phyloP scores from a whole-genome alignment of 92 coral and sea anemone genomes.

The Montipora capitata region DNA sequence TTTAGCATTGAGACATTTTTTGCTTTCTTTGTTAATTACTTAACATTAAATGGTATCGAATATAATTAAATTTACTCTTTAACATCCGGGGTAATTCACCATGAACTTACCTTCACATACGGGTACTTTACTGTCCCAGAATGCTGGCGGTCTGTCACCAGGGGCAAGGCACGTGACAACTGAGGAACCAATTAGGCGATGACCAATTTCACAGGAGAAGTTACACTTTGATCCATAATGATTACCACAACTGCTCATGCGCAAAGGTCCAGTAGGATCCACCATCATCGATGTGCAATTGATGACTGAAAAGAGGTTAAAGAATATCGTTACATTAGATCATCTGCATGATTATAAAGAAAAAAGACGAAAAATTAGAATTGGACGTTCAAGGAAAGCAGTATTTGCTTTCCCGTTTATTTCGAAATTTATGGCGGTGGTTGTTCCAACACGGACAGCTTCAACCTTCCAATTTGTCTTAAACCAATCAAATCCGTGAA shows the following conservation, averaged over 20 bases:
- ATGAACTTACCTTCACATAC: background rate
- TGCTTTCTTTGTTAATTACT: no score
- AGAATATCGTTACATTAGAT: background rate
- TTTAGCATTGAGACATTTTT: no score
- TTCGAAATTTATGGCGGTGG: background rate
- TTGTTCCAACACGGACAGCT: no score
- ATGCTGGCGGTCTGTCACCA: conserved; percentile 19
- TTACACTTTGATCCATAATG: conserved; percentile 38
- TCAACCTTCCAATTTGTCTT: no score
- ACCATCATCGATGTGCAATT: conserved; percentile 35
- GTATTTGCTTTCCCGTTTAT: background rate
- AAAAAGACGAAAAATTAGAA: background rate
- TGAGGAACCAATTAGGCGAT: conserved; percentile 28
- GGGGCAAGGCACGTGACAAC: conserved; percentile 20
- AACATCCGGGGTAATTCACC: no score
- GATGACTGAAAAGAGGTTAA: background rate
- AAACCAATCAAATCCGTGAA: background rate
- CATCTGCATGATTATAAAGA: background rate
- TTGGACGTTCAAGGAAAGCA: background rate
- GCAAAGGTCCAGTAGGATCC: conserved; percentile 25
- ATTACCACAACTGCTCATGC: conserved; percentile 25
- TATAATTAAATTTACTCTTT: no score
- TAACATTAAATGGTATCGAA: no score
- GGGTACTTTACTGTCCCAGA: conserved; percentile 6
- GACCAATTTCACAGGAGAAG: conserved; percentile 34